Evolutionary conservation across 2,888 invertebrate genomes (phyloP).

Genomic region (Strigamia maritima): DNA sequence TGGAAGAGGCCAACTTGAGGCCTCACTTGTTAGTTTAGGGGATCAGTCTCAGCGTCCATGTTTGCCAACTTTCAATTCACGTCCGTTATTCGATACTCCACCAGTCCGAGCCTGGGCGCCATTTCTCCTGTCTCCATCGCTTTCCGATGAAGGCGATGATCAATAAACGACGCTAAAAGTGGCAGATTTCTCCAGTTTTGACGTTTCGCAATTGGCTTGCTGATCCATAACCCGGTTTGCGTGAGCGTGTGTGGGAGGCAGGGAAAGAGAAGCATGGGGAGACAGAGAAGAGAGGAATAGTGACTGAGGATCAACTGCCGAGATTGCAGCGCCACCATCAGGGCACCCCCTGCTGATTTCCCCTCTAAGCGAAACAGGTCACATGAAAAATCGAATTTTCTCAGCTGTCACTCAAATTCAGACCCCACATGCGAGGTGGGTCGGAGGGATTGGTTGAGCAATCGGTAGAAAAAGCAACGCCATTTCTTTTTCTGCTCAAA

Average conservation of each 20-base stretch:
- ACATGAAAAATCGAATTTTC: constrained; percentile 23
- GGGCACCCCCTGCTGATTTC: constrained; percentile 11
- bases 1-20: not conserved
- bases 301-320: constrained; percentile 6
- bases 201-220: not conserved
- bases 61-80: constrained; percentile 11
- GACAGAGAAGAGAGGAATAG: not conserved
- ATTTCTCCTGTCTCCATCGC: not conserved
- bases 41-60: not conserved
- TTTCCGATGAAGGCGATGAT: not conserved
- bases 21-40: constrained; percentile 9
- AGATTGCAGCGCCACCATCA: constrained; percentile 23
- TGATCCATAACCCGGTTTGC: constrained; percentile 10
- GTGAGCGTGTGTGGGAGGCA: not conserved
- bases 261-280: not conserved
- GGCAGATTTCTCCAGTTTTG: not conserved
- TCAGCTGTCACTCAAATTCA: constrained; percentile 23
- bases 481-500: not conserved
- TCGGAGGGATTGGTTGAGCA: not conserved
- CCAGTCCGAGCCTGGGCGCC: not conserved
- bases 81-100: not conserved
- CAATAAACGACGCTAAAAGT: not conserved
- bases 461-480: not conserved
- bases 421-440: constrained; percentile 12
- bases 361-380: constrained; percentile 23